Conservation (phyloP, 2,797 vertebrate genomes). For the Furcifer pardalis region DNA sequence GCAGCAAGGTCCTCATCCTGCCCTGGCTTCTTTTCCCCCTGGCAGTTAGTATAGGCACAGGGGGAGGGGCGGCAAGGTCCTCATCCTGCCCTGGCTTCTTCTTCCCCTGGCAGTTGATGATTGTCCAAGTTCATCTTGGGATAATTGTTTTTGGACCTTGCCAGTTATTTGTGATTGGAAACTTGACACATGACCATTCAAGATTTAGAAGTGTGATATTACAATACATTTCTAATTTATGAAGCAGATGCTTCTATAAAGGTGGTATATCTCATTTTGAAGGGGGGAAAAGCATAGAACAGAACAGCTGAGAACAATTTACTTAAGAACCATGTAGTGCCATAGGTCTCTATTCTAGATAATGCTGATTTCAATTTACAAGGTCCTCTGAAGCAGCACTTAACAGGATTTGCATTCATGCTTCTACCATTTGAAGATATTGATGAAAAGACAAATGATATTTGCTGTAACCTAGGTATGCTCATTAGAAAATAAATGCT, state of each 20-base stretch:
- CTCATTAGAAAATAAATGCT: slow-evolving; percentile 48
- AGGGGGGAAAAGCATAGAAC: neutral
- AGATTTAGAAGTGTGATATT: slow-evolving; percentile 1
- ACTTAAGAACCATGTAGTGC: slow-evolving; percentile 27
- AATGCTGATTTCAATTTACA: neutral
- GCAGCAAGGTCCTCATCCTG: too few relatives aligned
- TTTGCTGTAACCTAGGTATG: slow-evolving; percentile 42
- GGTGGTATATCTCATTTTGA: slow-evolving; percentile 20
- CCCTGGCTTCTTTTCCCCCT: too few relatives aligned
- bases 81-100: too few relatives aligned
- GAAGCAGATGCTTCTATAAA: slow-evolving; percentile 28
- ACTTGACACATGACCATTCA: rapidly evolving
- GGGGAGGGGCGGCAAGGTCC: too few relatives aligned
- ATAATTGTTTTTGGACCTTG: slow-evolving; percentile 15
- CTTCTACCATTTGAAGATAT: slow-evolving; percentile 42
- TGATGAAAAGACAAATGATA: slow-evolving; percentile 1
- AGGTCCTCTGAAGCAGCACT: slow-evolving; percentile 28
- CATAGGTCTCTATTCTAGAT: neutral
- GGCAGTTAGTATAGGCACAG: too few relatives aligned
- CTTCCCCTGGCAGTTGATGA: too few relatives aligned
- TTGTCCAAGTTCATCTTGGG: slow-evolving; percentile 10
- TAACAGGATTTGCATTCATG: slow-evolving; percentile 3
- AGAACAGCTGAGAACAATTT: slow-evolving; percentile 39
- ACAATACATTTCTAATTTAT: neutral
- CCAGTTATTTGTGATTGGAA: neutral